These are phyloP conservation scores for Ericerus pela DNA, from an alignment of 1,140 invertebrate species.

Conservation along the genomic window DNA sequence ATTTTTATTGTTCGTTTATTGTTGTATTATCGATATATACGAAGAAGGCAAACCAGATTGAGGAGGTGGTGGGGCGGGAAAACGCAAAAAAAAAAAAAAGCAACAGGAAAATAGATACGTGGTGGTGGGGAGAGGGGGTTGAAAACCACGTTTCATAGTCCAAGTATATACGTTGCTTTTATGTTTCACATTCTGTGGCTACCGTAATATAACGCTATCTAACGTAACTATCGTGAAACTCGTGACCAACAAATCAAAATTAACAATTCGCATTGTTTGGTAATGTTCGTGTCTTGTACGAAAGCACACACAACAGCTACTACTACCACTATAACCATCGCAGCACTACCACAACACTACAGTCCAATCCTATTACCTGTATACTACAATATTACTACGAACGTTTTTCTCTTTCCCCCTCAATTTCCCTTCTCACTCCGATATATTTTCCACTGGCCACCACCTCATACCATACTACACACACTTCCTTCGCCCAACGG, in stretches of 20 bases:
- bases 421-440: background rate
- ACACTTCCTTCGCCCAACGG: background rate
- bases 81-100: conserved; percentile 1
- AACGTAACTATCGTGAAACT: conserved; percentile 12
- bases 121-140: background rate
- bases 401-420: background rate
- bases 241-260: conserved; percentile 12
- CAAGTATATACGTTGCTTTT: background rate
- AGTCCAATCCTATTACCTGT: background rate
- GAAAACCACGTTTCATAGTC: background rate
- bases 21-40: background rate
- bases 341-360: background rate
- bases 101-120: background rate
- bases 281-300: conserved; percentile 11
- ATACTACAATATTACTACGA: too few species aligned
- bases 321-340: background rate
- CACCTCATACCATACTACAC: background rate
- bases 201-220: conserved; percentile 12
- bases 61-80: background rate
- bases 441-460: background rate
- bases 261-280: conserved; percentile 12
- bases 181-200: conserved; percentile 5
- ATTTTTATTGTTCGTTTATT: too few species aligned
- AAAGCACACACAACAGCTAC: conserved; percentile 6
- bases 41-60: background rate